Percentiles rank a stretch among this genome's conserved stretches.
These are phyloP conservation scores for Drosophila kohkoa DNA, from an alignment of 1,140 invertebrate genomes.

Conservation along the genomic window DNA sequence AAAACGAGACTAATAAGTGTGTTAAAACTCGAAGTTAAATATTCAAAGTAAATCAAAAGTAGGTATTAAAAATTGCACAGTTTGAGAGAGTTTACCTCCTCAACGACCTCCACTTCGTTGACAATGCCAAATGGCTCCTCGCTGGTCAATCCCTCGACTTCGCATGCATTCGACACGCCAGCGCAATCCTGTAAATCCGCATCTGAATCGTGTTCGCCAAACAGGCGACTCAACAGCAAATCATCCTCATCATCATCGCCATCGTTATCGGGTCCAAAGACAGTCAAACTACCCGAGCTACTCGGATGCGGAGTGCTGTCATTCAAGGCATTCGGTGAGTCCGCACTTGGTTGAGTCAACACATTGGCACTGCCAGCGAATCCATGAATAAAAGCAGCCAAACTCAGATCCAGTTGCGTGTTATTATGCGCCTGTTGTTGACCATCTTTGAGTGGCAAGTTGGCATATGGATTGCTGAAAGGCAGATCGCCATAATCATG, in stretches of 20 bases:
- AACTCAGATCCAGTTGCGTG: conserved; percentile 63
- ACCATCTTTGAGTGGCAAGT: conserved; percentile 81
- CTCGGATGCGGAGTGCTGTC: conserved; percentile 78
- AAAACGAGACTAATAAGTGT: too few species aligned
- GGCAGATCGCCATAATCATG: conserved; percentile 78
- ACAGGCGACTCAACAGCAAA: conserved; percentile 41
- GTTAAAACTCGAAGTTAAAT: too few species aligned
- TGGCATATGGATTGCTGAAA: conserved; percentile 67
- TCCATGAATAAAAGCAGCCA: conserved; percentile 65
- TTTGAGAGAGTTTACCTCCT: conserved; percentile 60
- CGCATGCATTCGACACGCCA: conserved; percentile 62
- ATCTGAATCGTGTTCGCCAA: conserved; percentile 46
- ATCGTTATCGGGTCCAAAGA: conserved; percentile 43
- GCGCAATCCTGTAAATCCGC: conserved; percentile 37
- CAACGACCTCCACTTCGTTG: conserved; percentile 68
- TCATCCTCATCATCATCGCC: conserved; percentile 41
- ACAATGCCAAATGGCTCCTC: conserved; percentile 57
- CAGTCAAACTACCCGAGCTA: conserved; percentile 50
- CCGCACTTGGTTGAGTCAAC: background rate
- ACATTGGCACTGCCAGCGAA: conserved; percentile 51
- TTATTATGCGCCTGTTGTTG: conserved; percentile 65
- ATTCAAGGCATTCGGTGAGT: conserved; percentile 59
- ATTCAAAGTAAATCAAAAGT: too few species aligned
- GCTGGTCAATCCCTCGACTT: conserved; percentile 65
- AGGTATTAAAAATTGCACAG: too few species aligned